Evolutionary conservation across 2,797 vertebrate genomes (phyloP), one percentile per base, ranked within the genome.

Genomic region (Anisognathus igniventris): DNA sequence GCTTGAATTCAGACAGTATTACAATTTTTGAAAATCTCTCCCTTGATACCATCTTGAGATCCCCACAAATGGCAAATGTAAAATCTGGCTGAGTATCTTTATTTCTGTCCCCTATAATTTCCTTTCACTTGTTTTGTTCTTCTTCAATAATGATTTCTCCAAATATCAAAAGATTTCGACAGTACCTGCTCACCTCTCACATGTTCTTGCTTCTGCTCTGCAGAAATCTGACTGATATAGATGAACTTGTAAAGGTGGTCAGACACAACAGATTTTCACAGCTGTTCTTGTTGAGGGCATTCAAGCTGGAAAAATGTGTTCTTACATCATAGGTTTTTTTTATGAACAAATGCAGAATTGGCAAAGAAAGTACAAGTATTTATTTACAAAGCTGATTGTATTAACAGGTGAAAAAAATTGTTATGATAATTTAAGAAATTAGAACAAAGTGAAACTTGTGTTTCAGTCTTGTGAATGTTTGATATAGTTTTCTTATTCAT

Each of bases 381-480:
- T 75, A 50, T 60, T 79, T 65, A 74, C 7, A 23, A 79, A 94
- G 17, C 8, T 40, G 25, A 28, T 86, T 68, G 7, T 58, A 60
- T 40, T 86, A 51, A 51, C 1, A 2, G 10, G n/a, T 60, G 23
- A 51, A 80, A 75, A 81, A 56, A 27, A 2, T 23, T 45, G 4
- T 65, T 70, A 28, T 57, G 48, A 53, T 13, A 61, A 71, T 37
- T 70, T 39, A 74, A 81, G 40, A 73, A 79, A 61, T 58, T 24
- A 20, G 12, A 81, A 61, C 58, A 62, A 76, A 80, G 1, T 45
- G 7, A 60, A 68, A 57, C 6, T 40, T 42, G 2, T 39, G 8
- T 83, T 83, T 88, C 45, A 74, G 22, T 66, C 45, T 64, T 77
- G 24, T 62, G 35, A 82, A 66, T 58, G 2, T 73, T 92, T 79